Base-by-base conservation (phyloP, 2,113 vertebrate genomes). In the Ochotona princeps region DNA sequence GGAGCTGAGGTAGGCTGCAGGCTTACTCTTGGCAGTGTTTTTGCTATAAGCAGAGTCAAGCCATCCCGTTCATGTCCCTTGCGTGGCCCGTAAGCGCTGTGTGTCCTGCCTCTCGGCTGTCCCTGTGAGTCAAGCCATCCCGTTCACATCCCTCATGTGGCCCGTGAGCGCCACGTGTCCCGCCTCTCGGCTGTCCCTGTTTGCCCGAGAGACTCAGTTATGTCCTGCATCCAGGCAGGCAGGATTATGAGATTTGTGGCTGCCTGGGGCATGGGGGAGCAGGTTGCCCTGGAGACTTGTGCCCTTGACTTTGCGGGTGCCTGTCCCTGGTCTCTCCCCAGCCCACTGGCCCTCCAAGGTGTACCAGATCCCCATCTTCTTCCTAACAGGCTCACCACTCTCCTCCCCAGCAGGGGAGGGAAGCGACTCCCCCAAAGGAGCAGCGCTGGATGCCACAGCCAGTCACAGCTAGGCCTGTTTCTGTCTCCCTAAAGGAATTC, bases 191-290 rank as follows among this genome's bases (percentile, higher is more conserved):
- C 80, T 74, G 83, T 75, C 0, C 1, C 89, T 7, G 74, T 93
- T 97, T 91, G 92, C 95, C 92, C 35, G 10, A 76, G 96, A 97
- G 96, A 93, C 95, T 92, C 96, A 94, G 28, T 96, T 96, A 96
- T n/a, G 0, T 1, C 88, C 88, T 49, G 80, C 76, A 17, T 61
- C 54, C n/a, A 20, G 61, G 9, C 26, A 2, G 51, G 83, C 17
- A 21, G 44, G 78, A 85, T 91, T n/a, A 84, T 49, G 87, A 65
- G n/a, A 4, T 57, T 72, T 1, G 0, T 10, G 0, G 67, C 63
- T 14, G 26, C 69, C 67, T 0, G 47, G 30, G n/a, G 70, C 8
- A 1, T 3, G 2, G 63, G 65, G 38, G 32, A 76, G 54, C 6
- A 72, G 75, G 57, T 23, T 1, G 0, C 2, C 32, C 14, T 0